phyloP scores from a whole-genome alignment of 2,888 invertebrate species.

The Agriopis aurantiaria region DNA sequence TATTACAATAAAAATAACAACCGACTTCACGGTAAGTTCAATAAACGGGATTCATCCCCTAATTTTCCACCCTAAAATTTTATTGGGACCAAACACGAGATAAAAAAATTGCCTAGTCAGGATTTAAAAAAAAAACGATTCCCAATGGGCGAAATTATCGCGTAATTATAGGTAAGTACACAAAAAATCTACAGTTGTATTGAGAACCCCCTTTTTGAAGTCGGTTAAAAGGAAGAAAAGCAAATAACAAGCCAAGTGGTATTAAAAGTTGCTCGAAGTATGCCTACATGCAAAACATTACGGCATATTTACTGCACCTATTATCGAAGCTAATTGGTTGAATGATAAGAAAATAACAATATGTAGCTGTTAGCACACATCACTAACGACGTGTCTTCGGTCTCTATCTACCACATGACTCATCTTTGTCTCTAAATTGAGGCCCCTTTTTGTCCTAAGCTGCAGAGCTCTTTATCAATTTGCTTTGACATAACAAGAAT shows the following conservation, averaged over 20 bases:
- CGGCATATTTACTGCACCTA: slow-evolving; percentile 1
- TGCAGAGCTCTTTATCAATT: slow-evolving; percentile 18
- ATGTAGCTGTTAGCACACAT: slow-evolving; percentile 21
- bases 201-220: no score
- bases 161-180: no score
- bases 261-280: background rate
- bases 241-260: background rate
- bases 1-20: no score
- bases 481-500: slow-evolving; percentile 26
- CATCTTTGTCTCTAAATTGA: slow-evolving; percentile 27
- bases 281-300: background rate
- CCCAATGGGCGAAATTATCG: no score
- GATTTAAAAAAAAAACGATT: background rate
- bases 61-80: no score
- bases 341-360: slow-evolving; percentile 27
- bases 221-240: background rate
- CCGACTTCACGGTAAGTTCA: no score
- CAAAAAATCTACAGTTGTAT: no score
- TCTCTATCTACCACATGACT: slow-evolving; percentile 18
- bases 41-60: no score
- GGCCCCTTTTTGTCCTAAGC: slow-evolving; percentile 22
- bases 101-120: background rate
- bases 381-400: slow-evolving; percentile 13
- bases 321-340: slow-evolving; percentile 9
- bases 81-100: no score